These are phyloP conservation scores for Phyllotreta cruciferae DNA, from an alignment of 2,888 invertebrate genomes.

Conservation along the genomic window DNA sequence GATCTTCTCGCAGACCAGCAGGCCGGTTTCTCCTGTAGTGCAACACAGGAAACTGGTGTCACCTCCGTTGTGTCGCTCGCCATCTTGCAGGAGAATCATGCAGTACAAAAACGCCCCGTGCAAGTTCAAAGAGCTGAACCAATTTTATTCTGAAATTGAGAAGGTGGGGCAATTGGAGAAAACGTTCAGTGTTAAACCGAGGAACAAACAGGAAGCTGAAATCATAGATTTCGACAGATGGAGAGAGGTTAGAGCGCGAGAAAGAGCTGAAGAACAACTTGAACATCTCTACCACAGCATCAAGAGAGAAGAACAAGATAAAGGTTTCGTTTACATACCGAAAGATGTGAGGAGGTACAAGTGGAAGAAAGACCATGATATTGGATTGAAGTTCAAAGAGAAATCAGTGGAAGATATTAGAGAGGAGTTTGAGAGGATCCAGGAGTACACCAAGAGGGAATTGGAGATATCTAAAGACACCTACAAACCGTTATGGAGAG, in stretches of 20 bases:
- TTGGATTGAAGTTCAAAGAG: constrained; percentile 81
- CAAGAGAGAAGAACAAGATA: constrained; percentile 79
- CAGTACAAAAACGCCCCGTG: constrained; percentile 51
- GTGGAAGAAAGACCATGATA: constrained; percentile 79
- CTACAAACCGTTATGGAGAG: constrained; percentile 84
- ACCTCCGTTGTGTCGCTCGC: constrained; percentile 46
- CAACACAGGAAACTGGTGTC: constrained; percentile 37
- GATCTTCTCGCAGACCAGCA: constrained; percentile 46
- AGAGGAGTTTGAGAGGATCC: constrained; percentile 74
- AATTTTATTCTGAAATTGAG: constrained; percentile 85
- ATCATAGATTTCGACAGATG: constrained; percentile 88
- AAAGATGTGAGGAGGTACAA: constrained; percentile 75
- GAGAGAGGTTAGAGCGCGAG: constrained; percentile 80
- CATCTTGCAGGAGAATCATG: constrained; percentile 51
- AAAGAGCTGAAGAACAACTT: constrained; percentile 83
- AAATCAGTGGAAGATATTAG: constrained; percentile 88
- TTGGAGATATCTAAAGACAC: constrained; percentile 67
- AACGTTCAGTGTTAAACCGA: constrained; percentile 75
- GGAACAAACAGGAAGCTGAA: constrained; percentile 77
- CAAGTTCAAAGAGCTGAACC: constrained; percentile 82
- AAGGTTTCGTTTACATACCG: constrained; percentile 83
- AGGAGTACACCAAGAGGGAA: constrained; percentile 50
- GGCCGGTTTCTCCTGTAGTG: constrained; percentile 50
- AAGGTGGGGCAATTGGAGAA: constrained; percentile 83
- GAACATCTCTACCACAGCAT: constrained; percentile 78